Conservation (phyloP, 2,888 invertebrate species). For the Thera obeliscata region DNA sequence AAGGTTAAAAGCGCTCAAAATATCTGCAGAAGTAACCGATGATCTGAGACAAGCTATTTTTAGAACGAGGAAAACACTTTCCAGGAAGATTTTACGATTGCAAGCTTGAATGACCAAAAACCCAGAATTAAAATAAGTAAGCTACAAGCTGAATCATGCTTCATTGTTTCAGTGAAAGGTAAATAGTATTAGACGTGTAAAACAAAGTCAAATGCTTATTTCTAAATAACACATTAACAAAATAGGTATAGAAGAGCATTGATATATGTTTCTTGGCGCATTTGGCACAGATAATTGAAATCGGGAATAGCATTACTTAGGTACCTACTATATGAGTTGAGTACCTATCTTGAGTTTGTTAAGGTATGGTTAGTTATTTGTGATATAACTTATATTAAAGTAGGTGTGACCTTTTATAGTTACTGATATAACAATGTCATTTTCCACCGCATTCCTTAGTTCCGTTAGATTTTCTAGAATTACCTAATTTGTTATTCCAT, state of each 20-base stretch:
- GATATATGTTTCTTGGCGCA: too few species aligned
- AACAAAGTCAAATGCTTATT: too few species aligned
- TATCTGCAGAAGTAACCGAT: not conserved
- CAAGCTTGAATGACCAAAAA: not conserved
- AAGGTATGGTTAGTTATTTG: too few species aligned
- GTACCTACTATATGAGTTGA: too few species aligned
- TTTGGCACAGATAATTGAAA: too few species aligned
- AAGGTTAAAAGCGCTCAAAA: constrained; percentile 2
- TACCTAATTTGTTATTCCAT: constrained; percentile 3
- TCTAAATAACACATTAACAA: too few species aligned
- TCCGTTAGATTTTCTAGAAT: not conserved
- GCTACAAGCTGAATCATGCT: not conserved
- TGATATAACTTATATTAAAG: too few species aligned
- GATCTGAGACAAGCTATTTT: constrained; percentile 9
- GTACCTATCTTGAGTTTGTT: too few species aligned
- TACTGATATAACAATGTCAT: not conserved
- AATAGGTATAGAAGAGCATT: too few species aligned
- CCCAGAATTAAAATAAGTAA: not conserved
- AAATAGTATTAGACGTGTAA: not conserved
- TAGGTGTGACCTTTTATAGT: not conserved
- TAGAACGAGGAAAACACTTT: constrained; percentile 16
- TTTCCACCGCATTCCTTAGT: not conserved
- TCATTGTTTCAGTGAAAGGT: constrained; percentile 3
- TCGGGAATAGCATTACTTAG: too few species aligned
- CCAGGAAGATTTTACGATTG: constrained; percentile 16